Base-by-base conservation (phyloP, 2,797 vertebrate species). In the Morus bassanus region DNA sequence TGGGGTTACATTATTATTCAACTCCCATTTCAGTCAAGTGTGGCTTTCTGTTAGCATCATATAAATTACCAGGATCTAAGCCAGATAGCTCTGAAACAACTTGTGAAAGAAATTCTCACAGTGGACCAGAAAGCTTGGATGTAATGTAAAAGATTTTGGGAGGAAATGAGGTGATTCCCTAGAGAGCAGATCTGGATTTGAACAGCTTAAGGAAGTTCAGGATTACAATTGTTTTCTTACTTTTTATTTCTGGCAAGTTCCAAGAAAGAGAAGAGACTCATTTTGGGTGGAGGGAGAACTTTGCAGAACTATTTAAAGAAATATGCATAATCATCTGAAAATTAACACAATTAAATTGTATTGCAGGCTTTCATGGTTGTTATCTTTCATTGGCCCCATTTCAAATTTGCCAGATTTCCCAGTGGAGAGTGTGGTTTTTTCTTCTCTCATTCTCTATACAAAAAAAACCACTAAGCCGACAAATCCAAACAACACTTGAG, bases 121-220 rank as follows among this genome's bases (percentile, higher is more conserved):
- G 21, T 84, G 74, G 69, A 67, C 65, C 69, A 93, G 60, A 75
- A 91, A 50, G 35, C 39, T 86, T 65, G 76, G 54, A 92, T 60
- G 39, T 21, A 68, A 68, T 54, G 41, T 68, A 41, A 68, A 90
- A 95, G 68, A 76, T 63, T 93, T 95, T 18, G 87, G 67, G 60
- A 90, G 88, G 83, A 93, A 95, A 91, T 45, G 13, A 91, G 60
- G 59, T 75, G 85, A 95, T 93, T 95, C 90, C 90, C 90, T 25
- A 87, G 77, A 91, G 67, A 78, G 59, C 35, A 76, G 54, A 78
- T 90, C 59, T 65, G 82, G 61, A 94, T 95, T 94, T 94, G 64
- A 90, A 86, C 46, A 85, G 64, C 27, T 94, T 89, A 85, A 85
- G 53, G 65, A 80, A 68, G 41, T 82, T 95, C 51, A 95, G 46